phyloP scores from a whole-genome alignment of 2,113 vertebrate species.

The Rattus norvegicus region GRCr8 NC_086026.1:98191001-98191500 shows the following conservation, averaged over 20 bases:
- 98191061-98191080: background rate
- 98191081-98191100: background rate
- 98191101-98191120: background rate
- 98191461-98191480: too few species aligned
- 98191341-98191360: background rate
- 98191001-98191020: constrained; percentile 92
- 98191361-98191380: too few species aligned
- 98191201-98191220: background rate
- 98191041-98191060: background rate
- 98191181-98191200: background rate
- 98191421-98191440: too few species aligned
- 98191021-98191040: constrained; percentile 92
- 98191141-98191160: background rate
- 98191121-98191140: background rate
- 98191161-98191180: background rate
- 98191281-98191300: background rate
- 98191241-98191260: background rate
- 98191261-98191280: background rate
- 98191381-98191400: too few species aligned
- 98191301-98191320: constrained; percentile 31
- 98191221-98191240: background rate
- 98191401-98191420: too few species aligned
- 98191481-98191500: too few species aligned
- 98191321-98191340: background rate
- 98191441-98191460: too few species aligned